phyloP scores from a whole-genome alignment of 2,888 invertebrate species.

The Diachrysia chrysitis region DNA sequence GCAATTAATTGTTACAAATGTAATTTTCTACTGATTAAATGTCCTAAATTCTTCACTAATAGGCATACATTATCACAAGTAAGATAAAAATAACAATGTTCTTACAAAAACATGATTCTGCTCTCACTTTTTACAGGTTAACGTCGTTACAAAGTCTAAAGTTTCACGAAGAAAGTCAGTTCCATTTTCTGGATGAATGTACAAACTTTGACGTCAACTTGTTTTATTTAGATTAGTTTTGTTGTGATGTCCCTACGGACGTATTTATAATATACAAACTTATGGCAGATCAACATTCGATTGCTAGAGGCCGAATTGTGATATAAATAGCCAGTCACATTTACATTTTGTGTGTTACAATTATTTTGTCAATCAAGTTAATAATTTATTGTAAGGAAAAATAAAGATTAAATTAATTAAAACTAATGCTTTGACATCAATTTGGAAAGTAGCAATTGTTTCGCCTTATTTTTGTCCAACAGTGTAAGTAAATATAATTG shows the following conservation, averaged over 20 bases:
- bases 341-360: background rate
- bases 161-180: conserved; percentile 16
- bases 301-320: conserved; percentile 10
- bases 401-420: too few species aligned
- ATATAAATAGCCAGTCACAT: conserved; percentile 27
- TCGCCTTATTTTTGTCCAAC: background rate
- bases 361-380: background rate
- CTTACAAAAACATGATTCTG: background rate
- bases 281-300: conserved; percentile 17
- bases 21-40: background rate
- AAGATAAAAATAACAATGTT: background rate
- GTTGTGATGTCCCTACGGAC: conserved; percentile 16
- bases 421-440: too few species aligned
- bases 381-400: background rate
- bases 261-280: conserved; percentile 25
- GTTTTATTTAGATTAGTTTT: conserved; percentile 41
- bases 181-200: conserved; percentile 18
- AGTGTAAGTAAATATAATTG: background rate
- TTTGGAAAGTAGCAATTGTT: background rate
- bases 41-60: background rate
- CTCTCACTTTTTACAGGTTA: background rate
- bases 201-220: conserved; percentile 37
- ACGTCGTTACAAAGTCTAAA: conserved; percentile 14
- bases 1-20: background rate
- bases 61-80: background rate